Evolutionary conservation across 2,888 invertebrate genomes (phyloP).

Genomic region (Resseliella maxima): DNA sequence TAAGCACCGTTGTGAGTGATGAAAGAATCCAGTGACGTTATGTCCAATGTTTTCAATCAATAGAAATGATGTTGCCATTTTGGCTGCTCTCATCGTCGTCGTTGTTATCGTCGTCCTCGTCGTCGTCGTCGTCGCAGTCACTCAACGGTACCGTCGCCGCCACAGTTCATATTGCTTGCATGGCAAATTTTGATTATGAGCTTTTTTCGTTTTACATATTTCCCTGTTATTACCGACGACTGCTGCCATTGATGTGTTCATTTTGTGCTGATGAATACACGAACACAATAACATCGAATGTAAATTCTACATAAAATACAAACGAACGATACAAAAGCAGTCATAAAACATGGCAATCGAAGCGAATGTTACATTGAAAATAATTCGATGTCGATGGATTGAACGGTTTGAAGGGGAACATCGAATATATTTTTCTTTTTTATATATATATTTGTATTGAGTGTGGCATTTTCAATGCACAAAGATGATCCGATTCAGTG

Average conservation of each 20-base stretch:
- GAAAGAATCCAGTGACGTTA: neutral
- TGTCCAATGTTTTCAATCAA: slow-evolving; percentile 13
- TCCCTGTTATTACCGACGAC: slow-evolving; percentile 30
- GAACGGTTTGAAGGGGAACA: neutral
- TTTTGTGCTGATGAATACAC: slow-evolving; percentile 44
- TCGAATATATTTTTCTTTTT: neutral
- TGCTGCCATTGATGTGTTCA: slow-evolving; percentile 53
- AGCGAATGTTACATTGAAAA: slow-evolving; percentile 43
- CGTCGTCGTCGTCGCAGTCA: too few species aligned
- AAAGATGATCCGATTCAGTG: slow-evolving; percentile 39
- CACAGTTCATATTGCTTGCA: neutral
- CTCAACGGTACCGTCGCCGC: neutral
- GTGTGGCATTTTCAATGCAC: neutral
- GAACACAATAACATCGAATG: slow-evolving; percentile 29
- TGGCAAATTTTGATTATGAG: slow-evolving; percentile 41
- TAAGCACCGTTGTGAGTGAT: neutral
- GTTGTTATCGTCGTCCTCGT: neutral
- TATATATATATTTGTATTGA: slow-evolving; percentile 8
- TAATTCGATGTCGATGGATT: slow-evolving; percentile 36
- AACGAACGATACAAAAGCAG: neutral
- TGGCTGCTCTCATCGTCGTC: neutral
- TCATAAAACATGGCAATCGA: slow-evolving; percentile 36
- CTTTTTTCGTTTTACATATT: slow-evolving; percentile 51
- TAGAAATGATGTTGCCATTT: neutral
- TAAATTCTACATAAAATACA: slow-evolving; percentile 7